These are phyloP conservation scores for Acrocyrtus sp. DNA, from an alignment of 2,888 invertebrate genomes.

Conservation along the genomic window DNA sequence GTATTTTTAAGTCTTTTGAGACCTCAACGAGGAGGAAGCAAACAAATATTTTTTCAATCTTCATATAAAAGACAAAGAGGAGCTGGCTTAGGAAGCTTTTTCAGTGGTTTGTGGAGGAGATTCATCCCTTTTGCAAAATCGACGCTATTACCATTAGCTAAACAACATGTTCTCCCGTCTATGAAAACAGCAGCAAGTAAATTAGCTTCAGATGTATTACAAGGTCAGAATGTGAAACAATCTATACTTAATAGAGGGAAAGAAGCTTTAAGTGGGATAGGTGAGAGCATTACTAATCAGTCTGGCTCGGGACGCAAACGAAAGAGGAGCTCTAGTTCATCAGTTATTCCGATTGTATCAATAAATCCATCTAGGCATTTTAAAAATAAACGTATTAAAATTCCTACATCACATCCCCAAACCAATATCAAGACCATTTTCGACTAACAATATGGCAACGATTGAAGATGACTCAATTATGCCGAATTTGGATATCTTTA, in stretches of 20 bases:
- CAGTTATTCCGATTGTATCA: too few species aligned
- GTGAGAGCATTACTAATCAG: conserved; percentile 17
- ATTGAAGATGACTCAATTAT: too few species aligned
- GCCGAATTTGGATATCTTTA: conserved; percentile 39
- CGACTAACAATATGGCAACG: too few species aligned
- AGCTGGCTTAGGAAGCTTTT: conserved; percentile 20
- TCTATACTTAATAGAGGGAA: neutral
- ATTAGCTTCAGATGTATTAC: neutral
- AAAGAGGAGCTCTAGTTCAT: too few species aligned
- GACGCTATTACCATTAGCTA: neutral
- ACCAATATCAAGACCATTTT: too few species aligned
- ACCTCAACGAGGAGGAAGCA: conserved; percentile 12
- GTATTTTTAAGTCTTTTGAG: too few species aligned
- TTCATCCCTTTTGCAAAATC: conserved; percentile 30
- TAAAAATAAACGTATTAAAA: too few species aligned
- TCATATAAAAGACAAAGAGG: conserved; percentile 15
- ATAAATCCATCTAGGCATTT: neutral
- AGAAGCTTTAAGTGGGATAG: conserved; percentile 11
- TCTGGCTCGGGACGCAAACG: conserved; percentile 11
- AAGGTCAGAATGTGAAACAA: conserved; percentile 8
- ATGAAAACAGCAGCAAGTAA: neutral
- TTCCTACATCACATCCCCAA: too few species aligned
- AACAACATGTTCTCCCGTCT: neutral
- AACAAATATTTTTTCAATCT: neutral
- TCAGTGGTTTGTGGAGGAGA: conserved; percentile 4